Evolutionary conservation across 2,113 vertebrate genomes (phyloP), one percentile per base, ranked within the genome.

Genomic region (Parotia lawesii): DNA sequence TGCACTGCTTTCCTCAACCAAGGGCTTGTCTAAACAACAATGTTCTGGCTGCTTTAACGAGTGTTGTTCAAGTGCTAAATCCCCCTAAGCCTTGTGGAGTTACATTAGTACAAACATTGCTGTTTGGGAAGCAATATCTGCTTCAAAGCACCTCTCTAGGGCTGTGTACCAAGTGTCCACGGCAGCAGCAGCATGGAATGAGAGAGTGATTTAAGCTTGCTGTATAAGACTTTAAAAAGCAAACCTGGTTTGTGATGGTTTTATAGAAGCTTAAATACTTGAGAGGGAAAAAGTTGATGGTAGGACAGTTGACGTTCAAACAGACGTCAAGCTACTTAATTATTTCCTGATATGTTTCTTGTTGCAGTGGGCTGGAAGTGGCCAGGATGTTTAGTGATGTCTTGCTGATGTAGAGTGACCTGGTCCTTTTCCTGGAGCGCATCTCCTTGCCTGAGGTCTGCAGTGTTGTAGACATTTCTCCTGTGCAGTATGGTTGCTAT

Each of bases 41-140:
- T 80, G 56, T 60, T 94, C 79, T 93, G 85, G 50, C 78, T 87
- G 66, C 73, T 94, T 75, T 93, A 85, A 77, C 0, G 0, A 66
- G 50, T 85, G 82, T 72, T 91, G 85, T 93, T 93, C 56, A 89
- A 91, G 61, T 94, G 70, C 70, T 93, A 61, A 79, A 82, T 91
- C 45, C 66, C 45, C 58, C 45, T 87, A 91, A 80, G 85, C 74
- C 20, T 81, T 2, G 0, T 72, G 35, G 47, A 94, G 73, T 91
- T 81, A 67, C 35, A 25, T 81, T 65, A 78, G 61, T 40, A 50
- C 81, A 89, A 81, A 81, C 24, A 29, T 33, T 27, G 15, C 57
- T 61, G 29, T 48, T 89, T 1, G 4, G 57, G 61, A 69, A 48
- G 81, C 69, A 60, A 1, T 89, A 78, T 54, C 42, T 80, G 37